These are phyloP conservation scores for Tethya wilhelma DNA, from an alignment of 37 sponge, comb jelly and placozoan species.

Conservation along the genomic window DNA sequence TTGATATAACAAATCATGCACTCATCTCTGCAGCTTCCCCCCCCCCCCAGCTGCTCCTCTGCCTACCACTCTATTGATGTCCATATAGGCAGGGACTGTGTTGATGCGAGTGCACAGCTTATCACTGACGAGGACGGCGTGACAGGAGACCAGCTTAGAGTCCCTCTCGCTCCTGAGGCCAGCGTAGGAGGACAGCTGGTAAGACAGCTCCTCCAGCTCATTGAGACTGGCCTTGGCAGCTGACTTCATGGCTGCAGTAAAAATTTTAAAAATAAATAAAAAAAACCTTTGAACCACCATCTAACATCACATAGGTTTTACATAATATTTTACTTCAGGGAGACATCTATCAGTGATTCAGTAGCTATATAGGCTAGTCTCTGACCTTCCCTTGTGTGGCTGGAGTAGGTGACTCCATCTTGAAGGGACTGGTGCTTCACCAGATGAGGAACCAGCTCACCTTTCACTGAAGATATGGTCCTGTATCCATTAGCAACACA, in stretches of 20 bases:
- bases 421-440: conserved; percentile 50
- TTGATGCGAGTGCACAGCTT: conserved; percentile 73
- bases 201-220: conserved; percentile 52
- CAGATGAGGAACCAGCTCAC: conserved; percentile 81
- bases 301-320: too few relatives aligned
- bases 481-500: conserved; percentile 6
- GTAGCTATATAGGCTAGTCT: not conserved
- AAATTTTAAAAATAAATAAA: not conserved
- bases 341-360: too few relatives aligned
- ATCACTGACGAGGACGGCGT: conserved; percentile 49
- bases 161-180: conserved; percentile 8
- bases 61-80: conserved; percentile 75
- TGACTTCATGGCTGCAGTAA: conserved; percentile 5
- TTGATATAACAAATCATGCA: too few relatives aligned
- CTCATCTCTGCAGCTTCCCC: too few relatives aligned
- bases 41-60: too few relatives aligned
- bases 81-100: conserved; percentile 52
- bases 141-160: conserved; percentile 43
- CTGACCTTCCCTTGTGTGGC: conserved; percentile 2
- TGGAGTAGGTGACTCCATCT: not conserved
- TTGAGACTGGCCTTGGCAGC: conserved; percentile 23
- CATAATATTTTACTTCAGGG: too few relatives aligned
- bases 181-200: conserved; percentile 55
- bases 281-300: too few relatives aligned
- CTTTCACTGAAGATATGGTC: conserved; percentile 63